A percentile compares a stretch with the other conserved stretches of the same genome.
Evolutionary conservation across 1,140 invertebrate species (phyloP).

Genomic region (Drosophila erecta): DNA sequence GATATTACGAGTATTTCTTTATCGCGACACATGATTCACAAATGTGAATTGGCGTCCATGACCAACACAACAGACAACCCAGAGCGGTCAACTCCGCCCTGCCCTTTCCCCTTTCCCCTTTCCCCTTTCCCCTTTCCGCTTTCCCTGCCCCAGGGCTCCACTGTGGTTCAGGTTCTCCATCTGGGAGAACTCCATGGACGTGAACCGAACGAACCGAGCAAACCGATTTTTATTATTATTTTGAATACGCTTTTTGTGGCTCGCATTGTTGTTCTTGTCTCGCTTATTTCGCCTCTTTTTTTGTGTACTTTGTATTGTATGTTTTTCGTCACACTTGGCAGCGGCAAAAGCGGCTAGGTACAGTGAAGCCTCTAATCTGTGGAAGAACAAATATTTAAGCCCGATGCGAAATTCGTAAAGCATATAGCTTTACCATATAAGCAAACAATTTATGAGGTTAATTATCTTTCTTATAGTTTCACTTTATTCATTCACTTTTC

Average conservation of each 20-base stretch:
- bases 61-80: conserved; percentile 69
- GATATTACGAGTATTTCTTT: conserved; percentile 60
- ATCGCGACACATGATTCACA: conserved; percentile 76
- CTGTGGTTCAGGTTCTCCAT: conserved; percentile 8
- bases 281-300: conserved; percentile 50
- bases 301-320: conserved; percentile 80
- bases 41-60: conserved; percentile 78
- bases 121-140: too few relatives aligned
- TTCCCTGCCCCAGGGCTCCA: conserved; percentile 1
- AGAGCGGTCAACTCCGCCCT: conserved; percentile 20
- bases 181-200: conserved; percentile 17
- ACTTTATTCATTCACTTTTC: too few relatives aligned
- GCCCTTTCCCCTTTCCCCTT: background rate
- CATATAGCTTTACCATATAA: too few relatives aligned
- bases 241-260: conserved; percentile 77
- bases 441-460: too few relatives aligned
- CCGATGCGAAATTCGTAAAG: too few relatives aligned
- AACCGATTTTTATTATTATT: conserved; percentile 74
- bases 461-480: too few relatives aligned
- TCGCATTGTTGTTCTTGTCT: conserved; percentile 59
- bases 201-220: conserved; percentile 36
- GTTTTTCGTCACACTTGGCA: conserved; percentile 81
- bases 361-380: conserved; percentile 5
- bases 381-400: background rate
- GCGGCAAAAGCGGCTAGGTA: conserved; percentile 46